Base-by-base conservation (phyloP, 1,140 invertebrate species). In the Colletes gigas region DNA sequence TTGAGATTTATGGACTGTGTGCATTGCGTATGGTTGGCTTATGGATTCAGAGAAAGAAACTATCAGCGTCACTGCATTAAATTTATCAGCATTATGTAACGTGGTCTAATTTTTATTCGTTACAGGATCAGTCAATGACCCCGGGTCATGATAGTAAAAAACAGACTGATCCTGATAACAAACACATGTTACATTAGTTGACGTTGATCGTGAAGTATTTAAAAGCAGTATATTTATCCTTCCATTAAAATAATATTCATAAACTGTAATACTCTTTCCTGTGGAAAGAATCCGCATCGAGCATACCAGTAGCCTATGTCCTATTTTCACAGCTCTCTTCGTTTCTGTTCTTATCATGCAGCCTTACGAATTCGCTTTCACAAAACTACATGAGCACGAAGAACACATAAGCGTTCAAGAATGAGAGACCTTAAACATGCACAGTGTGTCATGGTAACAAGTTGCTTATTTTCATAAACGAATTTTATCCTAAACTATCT, bases 361-460 rank as follows among this genome's bases (percentile, higher is more conserved):
- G 50, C 19, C 57, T 84, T 75, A 74, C 55, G 55, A 67, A 86
- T 79, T 85, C 54, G 80, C 76, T 85, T 83, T 74, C 57, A 76
- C 57, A 30, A 82, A 84, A 79, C 69, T 68, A 60, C 55, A 77
- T 68, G 63, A 67, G 9, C 67, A 79, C 67, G 50, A 60, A 47
- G 62, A 84, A 59, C 76, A 63, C 68, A 60, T 74, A 81, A 78
- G 52, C 63, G 72, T 12, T 73, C 69, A 15, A 44, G 76, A 79
- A 79, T 70, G 72, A 84, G 66, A 71, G 54, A 41, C 39, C 59
- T 67, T 73, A 69, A 41, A 7, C 62, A 60, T 57, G 19, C 76
- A 86, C 19, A 55, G 55, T 76, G 76, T 85, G 85, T 73, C 41
- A 19, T 30, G 17, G 8, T 14, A 57, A 14, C 17, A 50, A 84